These are phyloP conservation scores for Vesta saturnalis DNA, from an alignment of 2,888 invertebrate species.

Conservation along the genomic window DNA sequence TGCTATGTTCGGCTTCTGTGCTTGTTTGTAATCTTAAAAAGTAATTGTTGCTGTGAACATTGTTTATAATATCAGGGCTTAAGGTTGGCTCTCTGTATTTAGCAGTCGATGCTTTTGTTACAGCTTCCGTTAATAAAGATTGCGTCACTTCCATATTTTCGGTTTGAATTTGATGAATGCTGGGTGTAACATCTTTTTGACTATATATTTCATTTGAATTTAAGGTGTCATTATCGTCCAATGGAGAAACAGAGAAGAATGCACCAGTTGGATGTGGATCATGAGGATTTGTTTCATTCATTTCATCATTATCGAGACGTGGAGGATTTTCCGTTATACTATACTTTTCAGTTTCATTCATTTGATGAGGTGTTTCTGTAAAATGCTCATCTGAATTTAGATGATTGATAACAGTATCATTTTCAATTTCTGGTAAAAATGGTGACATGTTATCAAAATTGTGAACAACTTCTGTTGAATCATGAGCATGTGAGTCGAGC, in stretches of 20 bases:
- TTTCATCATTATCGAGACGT: constrained; percentile 65
- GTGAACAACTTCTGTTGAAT: constrained; percentile 38
- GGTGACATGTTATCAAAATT: constrained; percentile 71
- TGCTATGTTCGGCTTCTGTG: constrained; percentile 15
- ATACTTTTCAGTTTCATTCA: background rate
- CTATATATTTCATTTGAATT: constrained; percentile 29
- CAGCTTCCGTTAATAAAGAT: constrained; percentile 6
- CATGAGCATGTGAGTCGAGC: constrained; percentile 31
- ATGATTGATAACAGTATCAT: constrained; percentile 68
- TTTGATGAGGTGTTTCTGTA: constrained; percentile 45
- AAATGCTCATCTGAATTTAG: constrained; percentile 63
- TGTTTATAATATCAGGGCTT: constrained; percentile 54
- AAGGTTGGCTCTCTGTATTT: constrained; percentile 36
- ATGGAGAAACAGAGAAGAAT: constrained; percentile 46
- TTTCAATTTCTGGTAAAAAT: constrained; percentile 73
- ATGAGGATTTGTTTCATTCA: constrained; percentile 64
- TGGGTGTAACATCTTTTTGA: background rate
- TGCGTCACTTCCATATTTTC: background rate
- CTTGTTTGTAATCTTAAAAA: constrained; percentile 42
- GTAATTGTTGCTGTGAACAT: constrained; percentile 55
- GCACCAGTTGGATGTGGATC: constrained; percentile 56
- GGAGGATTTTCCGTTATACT: constrained; percentile 50
- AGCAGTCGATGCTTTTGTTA: background rate
- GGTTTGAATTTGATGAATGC: constrained; percentile 9
- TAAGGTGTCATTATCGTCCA: constrained; percentile 35